Evolutionary conservation across 1,140 invertebrate genomes (phyloP), one percentile per base, ranked within the genome.

Genomic region (Formica exsecta): DNA sequence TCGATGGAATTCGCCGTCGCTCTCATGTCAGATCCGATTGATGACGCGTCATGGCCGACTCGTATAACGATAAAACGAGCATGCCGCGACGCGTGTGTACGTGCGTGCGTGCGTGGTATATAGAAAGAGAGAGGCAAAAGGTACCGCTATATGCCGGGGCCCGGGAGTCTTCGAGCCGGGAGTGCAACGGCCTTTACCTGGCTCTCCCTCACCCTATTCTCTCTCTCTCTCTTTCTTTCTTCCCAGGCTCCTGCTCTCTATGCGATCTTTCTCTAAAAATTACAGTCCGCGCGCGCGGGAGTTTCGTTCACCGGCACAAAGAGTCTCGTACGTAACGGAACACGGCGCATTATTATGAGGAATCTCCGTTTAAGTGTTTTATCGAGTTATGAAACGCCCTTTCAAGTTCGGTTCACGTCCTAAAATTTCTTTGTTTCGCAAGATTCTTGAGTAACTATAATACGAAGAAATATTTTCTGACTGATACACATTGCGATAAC

Each of bases 141-240:
- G 85, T 92, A 92, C 91, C 92, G 92, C 90, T 92, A 91, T 16
- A 51, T 84, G 62, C 64, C 54, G 76, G 88, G 38, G 54, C 51
- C 75, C 77, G 80, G 68, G 71, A 80, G 70, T 73, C 70, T 64
- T 65, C 25, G 70, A 85, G 66, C 51, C 62, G 68, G 71, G 92
- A 92, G 92, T 93, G 91, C 92, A 93, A 93, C 91, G 92, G 91
- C 92, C 92, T 93, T 92, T 89, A 88, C 89, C 89, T 92, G 87
- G 54, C 86, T 86, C 88, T 89, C 76, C 36, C 86, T 85, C 87
- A 81, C 54, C 29, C 41, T 54, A 25, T 32, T 79, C 73, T n/a
- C 41, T 54, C 41, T 44, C 83, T 61, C 36, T 74, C 41, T 41
- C 59, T 70, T 51, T 11, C 48, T n/a, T 11, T 3, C 59, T 32